phyloP scores from a whole-genome alignment of 2,113 vertebrate genomes.

The Thymallus thymallus region DNA sequence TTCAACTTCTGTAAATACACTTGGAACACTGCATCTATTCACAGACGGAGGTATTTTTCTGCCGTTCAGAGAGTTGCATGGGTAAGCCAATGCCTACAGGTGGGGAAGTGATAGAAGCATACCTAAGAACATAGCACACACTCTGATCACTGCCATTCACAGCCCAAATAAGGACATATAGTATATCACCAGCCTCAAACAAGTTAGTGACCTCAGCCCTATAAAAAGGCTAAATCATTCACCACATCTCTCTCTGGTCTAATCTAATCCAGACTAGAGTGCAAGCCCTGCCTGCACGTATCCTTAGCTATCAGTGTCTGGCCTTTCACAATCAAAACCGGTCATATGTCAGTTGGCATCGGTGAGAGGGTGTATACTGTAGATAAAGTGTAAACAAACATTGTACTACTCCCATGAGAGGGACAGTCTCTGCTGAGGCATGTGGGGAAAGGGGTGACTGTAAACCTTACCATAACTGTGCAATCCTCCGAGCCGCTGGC shows the following conservation, averaged over 20 bases:
- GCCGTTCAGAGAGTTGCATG: slow-evolving; percentile 11
- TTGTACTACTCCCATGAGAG: too few species aligned
- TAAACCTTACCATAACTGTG: slow-evolving; percentile 86
- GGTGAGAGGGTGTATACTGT: background rate
- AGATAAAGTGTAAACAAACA: background rate
- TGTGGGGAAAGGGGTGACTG: background rate
- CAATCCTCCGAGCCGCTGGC: slow-evolving; percentile 97
- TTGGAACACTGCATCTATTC: slow-evolving; percentile 21
- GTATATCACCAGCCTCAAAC: slow-evolving; percentile 43
- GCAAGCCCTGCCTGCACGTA: slow-evolving; percentile 39
- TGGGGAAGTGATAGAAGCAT: slow-evolving; percentile 41
- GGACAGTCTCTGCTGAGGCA: background rate
- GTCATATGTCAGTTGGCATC: slow-evolving; percentile 18
- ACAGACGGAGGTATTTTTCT: background rate
- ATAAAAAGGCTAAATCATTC: slow-evolving; percentile 63
- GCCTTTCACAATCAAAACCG: slow-evolving; percentile 47
- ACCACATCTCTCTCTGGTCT: slow-evolving; percentile 48
- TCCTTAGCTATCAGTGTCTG: slow-evolving; percentile 12
- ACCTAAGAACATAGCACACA: slow-evolving; percentile 21
- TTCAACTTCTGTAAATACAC: slow-evolving; percentile 28
- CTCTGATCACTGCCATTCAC: slow-evolving; percentile 24
- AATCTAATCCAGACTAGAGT: slow-evolving; percentile 70
- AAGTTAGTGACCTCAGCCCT: slow-evolving; percentile 65
- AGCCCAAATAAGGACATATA: slow-evolving; percentile 64
- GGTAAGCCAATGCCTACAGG: slow-evolving; percentile 46